These are phyloP conservation scores for Drosophila vallismaia DNA, from an alignment of 2,888 invertebrate genomes.

Conservation along the genomic window DNA sequence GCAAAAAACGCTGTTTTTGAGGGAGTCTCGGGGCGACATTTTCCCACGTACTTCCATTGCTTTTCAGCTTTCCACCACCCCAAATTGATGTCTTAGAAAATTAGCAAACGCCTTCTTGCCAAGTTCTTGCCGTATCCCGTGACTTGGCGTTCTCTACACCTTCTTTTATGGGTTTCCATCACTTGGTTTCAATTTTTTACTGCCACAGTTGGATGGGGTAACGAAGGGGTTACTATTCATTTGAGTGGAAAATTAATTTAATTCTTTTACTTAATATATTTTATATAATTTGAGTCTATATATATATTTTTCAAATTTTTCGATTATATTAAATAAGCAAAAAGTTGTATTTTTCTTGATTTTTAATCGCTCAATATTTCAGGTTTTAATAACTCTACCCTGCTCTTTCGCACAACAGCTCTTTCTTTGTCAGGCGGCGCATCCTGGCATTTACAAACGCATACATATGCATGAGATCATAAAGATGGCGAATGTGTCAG, in stretches of 20 bases:
- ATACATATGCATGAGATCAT: conserved; percentile 75
- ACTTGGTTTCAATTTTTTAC: conserved; percentile 14
- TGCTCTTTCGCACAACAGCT: background rate
- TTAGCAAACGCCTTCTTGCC: conserved; percentile 64
- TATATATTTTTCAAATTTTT: background rate
- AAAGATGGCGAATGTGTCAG: conserved; percentile 48
- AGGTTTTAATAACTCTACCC: conserved; percentile 26
- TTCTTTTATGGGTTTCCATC: conserved; percentile 32
- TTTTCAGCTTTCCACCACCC: background rate
- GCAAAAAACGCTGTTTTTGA: conserved; percentile 55
- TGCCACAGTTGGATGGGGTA: conserved; percentile 42
- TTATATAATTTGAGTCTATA: background rate
- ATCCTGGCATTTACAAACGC: conserved; percentile 59
- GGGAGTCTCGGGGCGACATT: conserved; percentile 50
- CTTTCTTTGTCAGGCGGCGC: conserved; percentile 13
- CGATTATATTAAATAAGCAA: background rate
- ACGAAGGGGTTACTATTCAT: conserved; percentile 57
- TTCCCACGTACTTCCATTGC: conserved; percentile 70
- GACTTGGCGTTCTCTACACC: conserved; percentile 44
- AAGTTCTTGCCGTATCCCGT: conserved; percentile 22
- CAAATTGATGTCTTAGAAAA: conserved; percentile 81
- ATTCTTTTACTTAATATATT: background rate
- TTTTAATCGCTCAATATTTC: conserved; percentile 23
- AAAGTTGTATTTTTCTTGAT: background rate
- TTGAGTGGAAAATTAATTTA: conserved; percentile 29